Evolutionary conservation across 2,113 vertebrate species (phyloP).

Genomic region (Progne subis): DNA sequence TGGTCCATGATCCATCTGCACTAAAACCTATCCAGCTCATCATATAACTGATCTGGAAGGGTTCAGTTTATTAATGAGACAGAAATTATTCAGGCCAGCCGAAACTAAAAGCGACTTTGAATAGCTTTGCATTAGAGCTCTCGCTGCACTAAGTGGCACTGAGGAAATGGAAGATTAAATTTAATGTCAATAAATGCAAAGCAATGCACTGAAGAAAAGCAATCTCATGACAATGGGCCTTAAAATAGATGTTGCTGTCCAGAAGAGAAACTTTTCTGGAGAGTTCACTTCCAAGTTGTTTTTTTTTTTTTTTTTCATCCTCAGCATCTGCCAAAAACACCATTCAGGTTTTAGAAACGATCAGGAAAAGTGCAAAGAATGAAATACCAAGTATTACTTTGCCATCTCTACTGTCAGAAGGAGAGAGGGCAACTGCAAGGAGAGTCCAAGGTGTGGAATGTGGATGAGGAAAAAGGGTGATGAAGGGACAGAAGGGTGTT

Average conservation of each 20-base stretch:
- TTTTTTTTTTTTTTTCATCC: not conserved
- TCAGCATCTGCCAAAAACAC: not conserved
- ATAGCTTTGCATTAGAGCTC: not conserved
- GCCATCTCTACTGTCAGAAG: not conserved
- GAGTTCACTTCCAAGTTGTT: not conserved
- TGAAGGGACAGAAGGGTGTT: not conserved
- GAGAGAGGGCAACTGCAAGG: not conserved
- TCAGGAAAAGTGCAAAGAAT: not conserved
- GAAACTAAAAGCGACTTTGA: not conserved
- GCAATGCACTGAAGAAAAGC: constrained; percentile 35
- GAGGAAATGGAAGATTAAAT: constrained; percentile 55
- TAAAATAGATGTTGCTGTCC: constrained; percentile 24
- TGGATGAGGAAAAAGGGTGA: not conserved
- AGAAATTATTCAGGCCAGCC: constrained; percentile 27
- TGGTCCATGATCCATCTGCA: not conserved
- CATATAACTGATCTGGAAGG: not conserved
- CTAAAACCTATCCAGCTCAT: not conserved
- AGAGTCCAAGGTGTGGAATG: not conserved
- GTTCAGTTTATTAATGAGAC: constrained; percentile 18
- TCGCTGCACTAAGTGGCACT: not conserved
- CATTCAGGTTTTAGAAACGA: not conserved
- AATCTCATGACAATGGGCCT: not conserved
- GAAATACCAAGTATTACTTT: not conserved
- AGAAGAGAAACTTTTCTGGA: not conserved
- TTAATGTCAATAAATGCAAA: constrained; percentile 61